Base-by-base conservation (phyloP, 2,113 vertebrate genomes). In the Kobus ellipsiprymnus region DNA sequence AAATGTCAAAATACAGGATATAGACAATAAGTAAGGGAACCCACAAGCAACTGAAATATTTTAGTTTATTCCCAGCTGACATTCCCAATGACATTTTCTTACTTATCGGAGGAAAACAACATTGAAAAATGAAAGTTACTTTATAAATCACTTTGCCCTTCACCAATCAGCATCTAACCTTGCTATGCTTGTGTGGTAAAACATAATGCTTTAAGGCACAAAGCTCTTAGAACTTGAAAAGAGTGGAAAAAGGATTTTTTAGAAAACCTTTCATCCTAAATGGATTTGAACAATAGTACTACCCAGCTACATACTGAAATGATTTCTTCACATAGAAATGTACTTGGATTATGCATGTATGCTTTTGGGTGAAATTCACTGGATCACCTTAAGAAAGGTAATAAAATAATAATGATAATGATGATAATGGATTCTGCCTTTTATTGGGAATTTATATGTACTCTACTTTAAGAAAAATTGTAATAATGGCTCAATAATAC, bases 1-100 rank as follows among this genome's bases (percentile, higher is more conserved):
- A 95, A 81, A 94, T 95, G 97, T 98, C 97, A 93, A 95, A 97
- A 87, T 48, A 90, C 81, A 88, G 95, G 95, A 97, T 94, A 91
- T 71, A 97, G 93, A 97, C 71, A 95, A 52, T 93, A 90, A 96
- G 93, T 90, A 55, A 96, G 91, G 12, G 95, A 98, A 67, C 88
- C 90, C 94, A 93, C 86, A 84, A 96, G 94, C 78, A 90, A 95
- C 93, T 80, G 87, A 96, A 98, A 94, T 91, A 81, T 60, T 94
- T 95, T 46, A 36, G 46, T 87, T 94, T 80, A 97, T 89, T 97
- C 95, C 95, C 97, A 97, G 62, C 33, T 83, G 94, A 87, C 94
- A 71, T 81, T 64, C 92, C 59, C 77, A 87, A 13, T 86, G 97
- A 97, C 80, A 91, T 95, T 71, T 89, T 48, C 83, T 96, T 85